Base-by-base conservation (phyloP, 2,888 invertebrate species). In the Xestia ashworthii region DNA sequence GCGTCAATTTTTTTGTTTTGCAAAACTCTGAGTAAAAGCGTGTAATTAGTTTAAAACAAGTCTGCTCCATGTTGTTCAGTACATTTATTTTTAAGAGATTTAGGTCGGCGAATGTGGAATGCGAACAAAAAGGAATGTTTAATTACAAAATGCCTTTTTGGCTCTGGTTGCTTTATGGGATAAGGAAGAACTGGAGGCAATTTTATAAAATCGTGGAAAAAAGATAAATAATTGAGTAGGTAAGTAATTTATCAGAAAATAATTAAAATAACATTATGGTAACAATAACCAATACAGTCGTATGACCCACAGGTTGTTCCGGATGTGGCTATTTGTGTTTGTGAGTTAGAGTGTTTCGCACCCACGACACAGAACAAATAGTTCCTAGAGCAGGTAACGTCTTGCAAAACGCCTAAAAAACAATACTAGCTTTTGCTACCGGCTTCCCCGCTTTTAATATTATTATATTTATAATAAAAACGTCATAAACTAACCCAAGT, bases 31-130 rank as follows among this genome's bases (percentile, higher is more conserved):
- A 48, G 60, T 44, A 50, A 66, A 58, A 84, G 48, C 50, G n/a
- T 71, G 38, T 81, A 74, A 85, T 85, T 85, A 76, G 69, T 71
- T 71, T 71, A 19, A 70, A 78, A 76, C 50, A 66, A 71, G 62
- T 71, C 70, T 73, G 64, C 44, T 79, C 12, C 38, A 38, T 65
- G 74, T 73, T 32, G 32, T 38, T 83, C 69, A 75, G 25, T 25
- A 44, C 4, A 19, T 46, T 25, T 69, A 48, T 58, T 44, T 66
- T 69, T 12, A 32, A 48, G 8, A 80, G 71, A 71, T 60, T 79
- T 19, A 46, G 65, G 16, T 46, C 0, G 4, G n/a, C 8, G 38
- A 19, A 19, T 9, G 41, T n/a, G 22, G 11, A 53, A 41, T 41
- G 25, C 16, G 32, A n/a, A 65, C n/a, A 14, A 44, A 69, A 76